Percentiles rank a stretch among this genome's conserved stretches.
Evolutionary conservation across 2,113 vertebrate genomes (phyloP).

Genomic region (Callospermophilus lateralis): DNA sequence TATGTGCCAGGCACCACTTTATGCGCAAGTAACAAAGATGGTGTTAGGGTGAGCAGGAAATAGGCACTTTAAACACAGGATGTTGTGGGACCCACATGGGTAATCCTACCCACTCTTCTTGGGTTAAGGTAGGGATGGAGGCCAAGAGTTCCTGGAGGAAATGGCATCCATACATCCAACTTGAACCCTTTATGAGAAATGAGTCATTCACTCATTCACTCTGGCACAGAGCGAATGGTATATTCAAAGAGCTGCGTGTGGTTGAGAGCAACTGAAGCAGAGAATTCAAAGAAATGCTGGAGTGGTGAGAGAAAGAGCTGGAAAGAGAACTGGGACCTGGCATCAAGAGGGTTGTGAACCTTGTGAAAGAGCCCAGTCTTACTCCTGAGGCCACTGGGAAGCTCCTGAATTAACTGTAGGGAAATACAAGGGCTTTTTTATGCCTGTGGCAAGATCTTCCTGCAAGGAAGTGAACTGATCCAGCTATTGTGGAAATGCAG

Average conservation of each 20-base stretch:
- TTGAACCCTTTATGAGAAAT: conserved; percentile 4
- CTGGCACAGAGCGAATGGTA: neutral
- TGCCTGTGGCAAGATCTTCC: neutral
- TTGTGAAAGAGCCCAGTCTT: neutral
- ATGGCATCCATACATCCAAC: neutral
- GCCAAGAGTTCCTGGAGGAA: neutral
- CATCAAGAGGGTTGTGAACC: no score
- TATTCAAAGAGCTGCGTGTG: neutral
- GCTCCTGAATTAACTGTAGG: neutral
- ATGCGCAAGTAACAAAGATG: neutral
- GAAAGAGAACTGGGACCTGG: neutral
- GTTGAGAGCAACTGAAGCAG: neutral
- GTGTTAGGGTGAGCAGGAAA: neutral
- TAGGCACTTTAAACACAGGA: neutral
- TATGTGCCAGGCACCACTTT: neutral
- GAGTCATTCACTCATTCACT: neutral
- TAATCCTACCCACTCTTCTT: neutral
- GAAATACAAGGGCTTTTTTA: neutral
- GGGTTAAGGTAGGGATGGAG: neutral
- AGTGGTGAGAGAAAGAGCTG: neutral
- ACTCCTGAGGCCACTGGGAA: neutral
- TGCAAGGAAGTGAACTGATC: neutral
- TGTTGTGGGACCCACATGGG: neutral
- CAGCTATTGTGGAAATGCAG: neutral
- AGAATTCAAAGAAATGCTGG: neutral